phyloP scores from a whole-genome alignment of 2,888 invertebrate genomes.

The Nesidiocoris tenuis region DNA sequence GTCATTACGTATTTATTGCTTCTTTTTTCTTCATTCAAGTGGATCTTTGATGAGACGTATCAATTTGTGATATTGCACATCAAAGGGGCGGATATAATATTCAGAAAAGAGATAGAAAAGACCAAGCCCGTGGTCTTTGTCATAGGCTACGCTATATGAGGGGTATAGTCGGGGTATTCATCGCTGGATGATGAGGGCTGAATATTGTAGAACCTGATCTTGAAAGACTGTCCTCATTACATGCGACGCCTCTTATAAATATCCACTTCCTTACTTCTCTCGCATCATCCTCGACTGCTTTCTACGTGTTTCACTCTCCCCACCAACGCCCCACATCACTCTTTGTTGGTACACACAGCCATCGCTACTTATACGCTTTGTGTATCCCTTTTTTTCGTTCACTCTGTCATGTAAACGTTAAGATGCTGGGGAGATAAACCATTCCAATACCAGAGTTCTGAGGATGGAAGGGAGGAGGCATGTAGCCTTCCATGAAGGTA shows the following conservation, averaged over 20 bases:
- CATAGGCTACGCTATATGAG: constrained; percentile 18
- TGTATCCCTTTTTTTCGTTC: not conserved
- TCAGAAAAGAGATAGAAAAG: constrained; percentile 42
- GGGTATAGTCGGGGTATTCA: constrained; percentile 27
- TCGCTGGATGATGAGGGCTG: constrained; percentile 33
- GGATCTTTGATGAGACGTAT: constrained; percentile 42
- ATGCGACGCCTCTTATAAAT: constrained; percentile 26
- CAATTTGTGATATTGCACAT: constrained; percentile 45
- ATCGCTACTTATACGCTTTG: not conserved
- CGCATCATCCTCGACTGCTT: not conserved
- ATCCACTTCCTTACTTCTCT: constrained; percentile 1
- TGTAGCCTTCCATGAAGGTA: not conserved
- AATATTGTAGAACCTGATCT: constrained; percentile 39
- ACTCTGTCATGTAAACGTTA: not conserved
- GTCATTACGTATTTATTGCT: constrained; percentile 43
- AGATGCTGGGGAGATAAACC: not conserved
- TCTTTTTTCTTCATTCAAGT: constrained; percentile 39
- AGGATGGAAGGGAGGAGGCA: not conserved
- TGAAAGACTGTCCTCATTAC: constrained; percentile 41
- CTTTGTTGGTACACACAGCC: not conserved
- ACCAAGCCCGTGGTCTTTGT: constrained; percentile 29
- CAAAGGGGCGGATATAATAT: constrained; percentile 44
- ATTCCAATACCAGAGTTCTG: not conserved
- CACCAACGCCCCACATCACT: not conserved
- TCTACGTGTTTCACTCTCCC: not conserved